Percentiles rank a stretch among this genome's conserved stretches.
Conservation (phyloP, 2,113 vertebrate genomes). For the Stigmatopora nigra region DNA sequence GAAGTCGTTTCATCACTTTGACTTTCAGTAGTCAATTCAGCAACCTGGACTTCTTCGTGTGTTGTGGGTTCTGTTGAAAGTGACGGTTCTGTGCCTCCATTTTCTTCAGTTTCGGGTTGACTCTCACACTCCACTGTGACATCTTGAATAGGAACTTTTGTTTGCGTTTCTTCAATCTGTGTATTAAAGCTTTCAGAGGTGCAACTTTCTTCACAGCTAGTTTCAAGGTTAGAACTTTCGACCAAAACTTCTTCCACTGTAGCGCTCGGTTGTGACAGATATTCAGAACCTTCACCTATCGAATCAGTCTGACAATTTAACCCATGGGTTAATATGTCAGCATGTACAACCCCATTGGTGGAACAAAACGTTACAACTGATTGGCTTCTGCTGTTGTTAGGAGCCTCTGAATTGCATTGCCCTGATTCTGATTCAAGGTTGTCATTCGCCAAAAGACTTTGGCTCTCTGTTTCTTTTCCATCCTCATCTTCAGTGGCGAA, state of each 20-base stretch:
- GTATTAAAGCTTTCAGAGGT: neutral
- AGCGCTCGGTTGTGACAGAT: neutral
- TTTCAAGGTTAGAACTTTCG: slow-evolving; percentile 6
- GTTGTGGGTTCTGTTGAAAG: neutral
- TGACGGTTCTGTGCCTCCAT: neutral
- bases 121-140: neutral
- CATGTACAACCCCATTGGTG: neutral
- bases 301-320: slow-evolving; percentile 9
- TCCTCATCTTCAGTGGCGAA: slow-evolving; percentile 24
- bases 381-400: neutral
- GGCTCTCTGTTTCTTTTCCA: slow-evolving; percentile 14
- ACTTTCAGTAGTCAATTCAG: neutral
- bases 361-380: slow-evolving; percentile 18
- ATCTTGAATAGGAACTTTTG: neutral
- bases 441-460: slow-evolving; percentile 14
- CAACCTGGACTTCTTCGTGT: neutral
- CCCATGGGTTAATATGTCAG: neutral
- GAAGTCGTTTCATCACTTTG: neutral
- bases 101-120: neutral
- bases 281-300: slow-evolving; percentile 9
- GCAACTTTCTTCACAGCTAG: neutral
- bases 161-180: neutral
- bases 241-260: slow-evolving; percentile 10
- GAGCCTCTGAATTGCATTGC: neutral
- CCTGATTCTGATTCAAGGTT: slow-evolving; percentile 7